These are phyloP conservation scores for Saccostrea echinata DNA, from an alignment of 1,140 invertebrate genomes.

Conservation along the genomic window DNA sequence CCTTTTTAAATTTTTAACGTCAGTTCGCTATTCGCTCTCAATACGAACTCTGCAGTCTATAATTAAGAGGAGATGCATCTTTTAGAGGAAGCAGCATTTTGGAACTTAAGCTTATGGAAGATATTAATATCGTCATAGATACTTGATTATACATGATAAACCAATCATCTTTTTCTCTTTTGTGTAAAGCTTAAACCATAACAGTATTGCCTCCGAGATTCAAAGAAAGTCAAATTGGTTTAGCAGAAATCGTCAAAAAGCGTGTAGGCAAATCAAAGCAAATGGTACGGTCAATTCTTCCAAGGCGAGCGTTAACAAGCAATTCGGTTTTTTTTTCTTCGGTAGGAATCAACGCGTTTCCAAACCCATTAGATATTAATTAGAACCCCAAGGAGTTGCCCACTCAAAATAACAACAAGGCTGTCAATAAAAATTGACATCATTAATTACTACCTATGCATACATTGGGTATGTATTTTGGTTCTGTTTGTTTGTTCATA, in stretches of 20 bases:
- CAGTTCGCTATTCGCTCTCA: too few relatives aligned
- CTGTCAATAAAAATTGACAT: not conserved
- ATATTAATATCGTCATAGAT: too few relatives aligned
- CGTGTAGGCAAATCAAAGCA: constrained; percentile 7
- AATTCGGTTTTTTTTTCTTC: not conserved
- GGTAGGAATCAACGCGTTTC: not conserved
- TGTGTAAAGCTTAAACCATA: not conserved
- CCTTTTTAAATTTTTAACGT: too few relatives aligned
- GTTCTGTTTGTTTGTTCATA: too few relatives aligned
- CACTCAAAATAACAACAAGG: not conserved
- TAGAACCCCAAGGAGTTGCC: not conserved
- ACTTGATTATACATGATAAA: not conserved
- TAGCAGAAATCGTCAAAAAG: constrained; percentile 5
- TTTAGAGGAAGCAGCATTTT: too few relatives aligned
- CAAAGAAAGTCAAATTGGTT: constrained; percentile 12
- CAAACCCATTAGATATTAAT: not conserved
- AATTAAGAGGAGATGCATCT: too few relatives aligned
- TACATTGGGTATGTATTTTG: too few relatives aligned
- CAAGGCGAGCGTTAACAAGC: not conserved
- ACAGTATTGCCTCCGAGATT: not conserved
- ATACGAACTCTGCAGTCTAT: too few relatives aligned
- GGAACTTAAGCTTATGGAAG: too few relatives aligned
- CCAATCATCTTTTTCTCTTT: not conserved
- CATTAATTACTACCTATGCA: too few relatives aligned
- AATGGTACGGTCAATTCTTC: not conserved